Percentiles rank a stretch among this genome's conserved stretches.
phyloP scores from a whole-genome alignment of 2,888 invertebrate genomes.

The Acleris laterana region DNA sequence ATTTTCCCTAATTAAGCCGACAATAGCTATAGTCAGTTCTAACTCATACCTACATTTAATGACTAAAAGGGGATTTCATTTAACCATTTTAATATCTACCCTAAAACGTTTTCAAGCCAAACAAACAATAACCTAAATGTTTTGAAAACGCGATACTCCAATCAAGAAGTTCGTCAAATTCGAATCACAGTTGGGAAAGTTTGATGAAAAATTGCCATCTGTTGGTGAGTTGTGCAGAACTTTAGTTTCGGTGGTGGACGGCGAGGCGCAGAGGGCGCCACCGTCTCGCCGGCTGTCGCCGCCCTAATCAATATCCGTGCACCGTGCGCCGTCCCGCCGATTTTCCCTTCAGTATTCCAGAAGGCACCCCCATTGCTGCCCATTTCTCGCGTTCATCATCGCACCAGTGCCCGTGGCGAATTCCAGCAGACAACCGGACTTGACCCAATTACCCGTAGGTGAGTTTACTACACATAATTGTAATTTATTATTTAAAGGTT shows the following conservation, averaged over 20 bases:
- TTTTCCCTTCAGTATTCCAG: slow-evolving; percentile 71
- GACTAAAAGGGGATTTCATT: background rate
- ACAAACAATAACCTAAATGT: background rate
- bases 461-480: slow-evolving; percentile 39
- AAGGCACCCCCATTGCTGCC: slow-evolving; percentile 67
- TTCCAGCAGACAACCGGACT: slow-evolving; percentile 55
- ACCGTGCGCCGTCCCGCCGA: slow-evolving; percentile 72
- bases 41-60: background rate
- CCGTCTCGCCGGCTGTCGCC: slow-evolving; percentile 57
- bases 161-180: slow-evolving; percentile 2
- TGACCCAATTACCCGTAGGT: slow-evolving; percentile 64
- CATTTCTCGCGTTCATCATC: slow-evolving; percentile 62
- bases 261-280: slow-evolving; percentile 55
- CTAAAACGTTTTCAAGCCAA: background rate
- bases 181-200: slow-evolving; percentile 5
- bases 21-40: no score
- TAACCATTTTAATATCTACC: background rate
- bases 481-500: slow-evolving; percentile 26
- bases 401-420: slow-evolving; percentile 66
- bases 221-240: slow-evolving; percentile 38
- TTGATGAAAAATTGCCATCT: slow-evolving; percentile 59
- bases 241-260: slow-evolving; percentile 34
- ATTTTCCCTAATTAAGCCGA: no score
- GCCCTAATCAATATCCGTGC: slow-evolving; percentile 77
- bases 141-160: slow-evolving; percentile 4